These are phyloP conservation scores for Muscina levida DNA, from an alignment of 2,888 invertebrate species.

Conservation along the genomic window DNA sequence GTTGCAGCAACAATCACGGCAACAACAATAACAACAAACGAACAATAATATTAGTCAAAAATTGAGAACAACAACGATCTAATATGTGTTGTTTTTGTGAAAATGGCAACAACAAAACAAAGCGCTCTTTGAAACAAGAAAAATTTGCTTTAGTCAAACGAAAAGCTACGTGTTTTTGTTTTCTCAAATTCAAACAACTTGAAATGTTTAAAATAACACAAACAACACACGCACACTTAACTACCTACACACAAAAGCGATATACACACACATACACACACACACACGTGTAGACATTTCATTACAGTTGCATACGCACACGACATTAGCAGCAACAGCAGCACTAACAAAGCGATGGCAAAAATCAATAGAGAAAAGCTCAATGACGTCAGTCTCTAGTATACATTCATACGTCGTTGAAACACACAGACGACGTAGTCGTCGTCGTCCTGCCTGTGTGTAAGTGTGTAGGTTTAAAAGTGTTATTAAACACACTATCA, in stretches of 20 bases:
- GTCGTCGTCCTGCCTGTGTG: conserved; percentile 39
- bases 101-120: background rate
- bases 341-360: conserved; percentile 40
- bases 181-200: conserved; percentile 25
- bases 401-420: conserved; percentile 62
- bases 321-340: conserved; percentile 15
- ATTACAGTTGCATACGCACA: too few relatives aligned
- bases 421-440: conserved; percentile 1
- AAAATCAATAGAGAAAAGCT: conserved; percentile 77
- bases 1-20: background rate
- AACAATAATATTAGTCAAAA: conserved; percentile 17
- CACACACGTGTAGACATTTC: conserved; percentile 20
- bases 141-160: background rate
- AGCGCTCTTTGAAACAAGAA: conserved; percentile 14
- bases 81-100: too few relatives aligned
- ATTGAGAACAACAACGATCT: conserved; percentile 18
- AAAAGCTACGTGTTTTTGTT: background rate
- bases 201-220: conserved; percentile 38
- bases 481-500: background rate
- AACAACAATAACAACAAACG: background rate
- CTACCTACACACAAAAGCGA: background rate
- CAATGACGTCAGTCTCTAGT: conserved; percentile 75
- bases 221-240: conserved; percentile 5
- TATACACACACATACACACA: background rate
- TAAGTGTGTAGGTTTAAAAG: conserved; percentile 7